Percentiles rank a stretch among this genome's conserved stretches.
These are phyloP conservation scores for Cyclina sinensis DNA, from an alignment of 1,140 invertebrate genomes.

Conservation along the genomic window DNA sequence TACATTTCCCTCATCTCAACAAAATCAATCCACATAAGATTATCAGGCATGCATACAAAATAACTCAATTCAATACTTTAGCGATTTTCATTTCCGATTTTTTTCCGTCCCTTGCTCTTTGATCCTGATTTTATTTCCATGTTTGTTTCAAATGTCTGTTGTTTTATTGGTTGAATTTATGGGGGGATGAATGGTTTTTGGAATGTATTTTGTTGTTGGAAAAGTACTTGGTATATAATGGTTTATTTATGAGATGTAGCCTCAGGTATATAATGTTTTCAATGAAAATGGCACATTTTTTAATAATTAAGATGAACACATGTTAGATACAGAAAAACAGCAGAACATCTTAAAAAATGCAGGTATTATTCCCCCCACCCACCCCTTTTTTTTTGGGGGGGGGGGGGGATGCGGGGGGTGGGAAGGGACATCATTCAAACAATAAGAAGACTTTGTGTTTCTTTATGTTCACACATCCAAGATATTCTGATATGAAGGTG, in stretches of 20 bases:
- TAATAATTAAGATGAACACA: too few relatives aligned
- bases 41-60: slow-evolving; percentile 50
- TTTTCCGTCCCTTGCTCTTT: slow-evolving; percentile 8
- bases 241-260: not conserved
- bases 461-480: too few relatives aligned
- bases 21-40: slow-evolving; percentile 49
- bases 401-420: too few relatives aligned
- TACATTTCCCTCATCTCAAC: slow-evolving; percentile 6
- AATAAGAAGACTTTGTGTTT: too few relatives aligned
- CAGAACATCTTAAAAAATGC: too few relatives aligned
- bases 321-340: too few relatives aligned
- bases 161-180: not conserved
- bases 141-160: not conserved
- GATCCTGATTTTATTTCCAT: slow-evolving; percentile 33
- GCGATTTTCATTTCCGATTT: slow-evolving; percentile 56
- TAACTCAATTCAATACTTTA: slow-evolving; percentile 43
- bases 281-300: too few relatives aligned
- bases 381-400: too few relatives aligned
- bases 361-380: too few relatives aligned
- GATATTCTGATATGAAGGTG: too few relatives aligned
- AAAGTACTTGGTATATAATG: not conserved
- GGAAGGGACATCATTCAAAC: too few relatives aligned
- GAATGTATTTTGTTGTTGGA: not conserved
- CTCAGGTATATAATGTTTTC: too few relatives aligned
- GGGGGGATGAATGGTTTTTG: not conserved